phyloP scores from a whole-genome alignment of 2,888 invertebrate genomes.

The Acanthococcus lagerstroemiae region DNA sequence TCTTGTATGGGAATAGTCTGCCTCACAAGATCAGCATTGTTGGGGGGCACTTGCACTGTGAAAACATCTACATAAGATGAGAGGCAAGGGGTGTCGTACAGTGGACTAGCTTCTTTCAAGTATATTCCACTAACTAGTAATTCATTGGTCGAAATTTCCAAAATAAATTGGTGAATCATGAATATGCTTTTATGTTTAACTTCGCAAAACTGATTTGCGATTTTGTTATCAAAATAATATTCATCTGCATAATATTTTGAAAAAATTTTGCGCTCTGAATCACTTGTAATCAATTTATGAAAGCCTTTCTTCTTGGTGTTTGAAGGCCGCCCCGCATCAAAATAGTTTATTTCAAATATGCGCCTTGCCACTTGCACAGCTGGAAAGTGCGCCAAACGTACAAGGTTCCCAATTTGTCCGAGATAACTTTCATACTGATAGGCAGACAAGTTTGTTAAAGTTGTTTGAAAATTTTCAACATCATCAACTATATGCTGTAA shows the following conservation, averaged over 20 bases:
- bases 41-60: too few relatives aligned
- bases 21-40: too few relatives aligned
- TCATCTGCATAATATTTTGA: neutral
- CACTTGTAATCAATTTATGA: too few relatives aligned
- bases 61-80: too few relatives aligned
- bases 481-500: neutral
- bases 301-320: neutral
- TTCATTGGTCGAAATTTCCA: neutral
- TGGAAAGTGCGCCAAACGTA: neutral
- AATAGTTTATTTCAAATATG: neutral
- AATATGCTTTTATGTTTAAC: neutral
- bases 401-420: neutral
- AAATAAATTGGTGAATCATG: neutral
- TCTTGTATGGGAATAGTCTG: too few relatives aligned
- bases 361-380: neutral
- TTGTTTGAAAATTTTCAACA: neutral
- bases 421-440: neutral
- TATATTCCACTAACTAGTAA: neutral
- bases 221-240: neutral
- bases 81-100: too few relatives aligned
- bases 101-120: too few relatives aligned
- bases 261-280: neutral
- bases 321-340: neutral
- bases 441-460: neutral
- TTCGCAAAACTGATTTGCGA: neutral